Conservation (phyloP, 2,113 vertebrate species). For the Ochotona curzoniae region DNA sequence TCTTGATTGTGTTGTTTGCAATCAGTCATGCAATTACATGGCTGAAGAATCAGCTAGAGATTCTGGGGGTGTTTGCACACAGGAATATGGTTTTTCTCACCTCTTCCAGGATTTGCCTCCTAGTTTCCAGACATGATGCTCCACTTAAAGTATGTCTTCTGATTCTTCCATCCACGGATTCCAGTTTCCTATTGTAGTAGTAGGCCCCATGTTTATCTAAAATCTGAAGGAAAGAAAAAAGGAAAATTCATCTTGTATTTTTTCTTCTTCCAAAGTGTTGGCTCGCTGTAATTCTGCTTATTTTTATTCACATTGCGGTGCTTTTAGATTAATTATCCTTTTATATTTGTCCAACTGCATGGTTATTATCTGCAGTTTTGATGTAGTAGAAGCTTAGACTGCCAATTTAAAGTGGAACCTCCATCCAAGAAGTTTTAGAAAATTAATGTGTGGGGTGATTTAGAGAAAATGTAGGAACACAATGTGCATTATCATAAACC, state of each 20-base stretch:
- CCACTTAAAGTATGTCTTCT: neutral
- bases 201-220: neutral
- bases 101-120: neutral
- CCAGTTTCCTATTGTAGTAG: neutral
- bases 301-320: neutral
- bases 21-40: neutral
- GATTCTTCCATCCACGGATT: neutral
- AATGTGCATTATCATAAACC: neutral
- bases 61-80: neutral
- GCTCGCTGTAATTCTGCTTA: neutral
- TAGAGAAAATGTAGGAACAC: neutral
- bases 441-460: neutral
- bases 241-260: neutral
- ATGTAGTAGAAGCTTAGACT: neutral
- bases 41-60: neutral
- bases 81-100: neutral
- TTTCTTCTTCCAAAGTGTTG: neutral
- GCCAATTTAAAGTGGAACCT: neutral
- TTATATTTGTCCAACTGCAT: neutral
- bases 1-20: neutral
- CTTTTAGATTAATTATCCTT: conserved; percentile 26
- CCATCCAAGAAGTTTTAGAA: neutral
- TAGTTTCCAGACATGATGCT: neutral
- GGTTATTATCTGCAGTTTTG: neutral
- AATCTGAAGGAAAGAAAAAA: neutral